Percentiles rank a stretch among this genome's conserved stretches.
phyloP scores from a whole-genome alignment of 1,140 invertebrate genomes.

The Drosophila athabasca region DNA sequence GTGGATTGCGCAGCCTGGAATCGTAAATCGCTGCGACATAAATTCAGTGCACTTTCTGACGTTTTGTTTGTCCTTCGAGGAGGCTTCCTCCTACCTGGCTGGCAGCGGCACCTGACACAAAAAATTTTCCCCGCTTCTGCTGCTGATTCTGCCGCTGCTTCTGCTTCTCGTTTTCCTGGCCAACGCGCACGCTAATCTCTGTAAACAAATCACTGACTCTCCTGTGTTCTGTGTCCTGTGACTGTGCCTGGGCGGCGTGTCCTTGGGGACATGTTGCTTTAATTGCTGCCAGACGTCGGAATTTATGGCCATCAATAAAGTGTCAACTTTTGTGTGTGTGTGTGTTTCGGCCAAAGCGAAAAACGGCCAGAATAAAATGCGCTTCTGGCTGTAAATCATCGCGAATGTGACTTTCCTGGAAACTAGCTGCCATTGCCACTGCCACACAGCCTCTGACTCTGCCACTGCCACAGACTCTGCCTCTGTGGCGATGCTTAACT shows the following conservation, averaged over 20 bases:
- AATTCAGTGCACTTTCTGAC: slow-evolving; percentile 72
- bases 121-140: slow-evolving; percentile 50
- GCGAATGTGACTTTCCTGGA: slow-evolving; percentile 61
- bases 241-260: slow-evolving; percentile 33
- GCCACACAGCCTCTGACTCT: slow-evolving; percentile 4
- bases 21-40: slow-evolving; percentile 72
- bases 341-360: slow-evolving; percentile 29
- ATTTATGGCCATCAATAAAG: slow-evolving; percentile 82
- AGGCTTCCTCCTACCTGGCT: slow-evolving; percentile 47
- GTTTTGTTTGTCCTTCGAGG: slow-evolving; percentile 20
- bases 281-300: slow-evolving; percentile 76
- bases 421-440: slow-evolving; percentile 42
- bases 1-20: slow-evolving; percentile 29
- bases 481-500: slow-evolving; percentile 66
- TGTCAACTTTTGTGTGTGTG: slow-evolving; percentile 68
- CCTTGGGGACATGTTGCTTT: slow-evolving; percentile 78
- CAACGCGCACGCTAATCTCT: slow-evolving; percentile 65
- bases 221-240: background rate
- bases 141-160: slow-evolving; percentile 58
- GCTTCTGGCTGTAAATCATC: slow-evolving; percentile 76
- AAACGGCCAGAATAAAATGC: slow-evolving; percentile 54
- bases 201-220: slow-evolving; percentile 74
- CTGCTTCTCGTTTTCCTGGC: slow-evolving; percentile 51
- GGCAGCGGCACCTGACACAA: slow-evolving; percentile 60
- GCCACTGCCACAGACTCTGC: slow-evolving; percentile 1